Base-by-base conservation (phyloP, 2,888 invertebrate genomes). In the Strigamia transsilvanica region DNA sequence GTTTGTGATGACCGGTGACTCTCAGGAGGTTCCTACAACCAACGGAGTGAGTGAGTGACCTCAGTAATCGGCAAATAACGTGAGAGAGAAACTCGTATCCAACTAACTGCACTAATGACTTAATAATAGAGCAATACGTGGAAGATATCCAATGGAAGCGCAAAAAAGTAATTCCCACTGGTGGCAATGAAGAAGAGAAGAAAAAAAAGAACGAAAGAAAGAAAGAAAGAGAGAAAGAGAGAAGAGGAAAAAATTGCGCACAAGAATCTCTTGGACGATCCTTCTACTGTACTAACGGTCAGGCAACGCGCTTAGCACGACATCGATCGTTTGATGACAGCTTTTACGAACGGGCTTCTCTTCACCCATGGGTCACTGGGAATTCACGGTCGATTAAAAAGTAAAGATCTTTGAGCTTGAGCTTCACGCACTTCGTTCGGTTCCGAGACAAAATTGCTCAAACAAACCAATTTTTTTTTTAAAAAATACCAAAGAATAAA, bases 81-180 rank as follows among this genome's bases (percentile, higher is more conserved):
- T 73, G 73, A 73, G 73, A 73, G 73, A 73, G 73, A 73, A 73
- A 73, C 73, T 73, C 73, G 73, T 73, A 73, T 73, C 73, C 73
- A 73, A 73, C 73, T 73, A 73, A 73, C 73, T 73, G 73, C 73
- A 73, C 73, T 73, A 73, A 73, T 73, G 73, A 73, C 73, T 73
- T 73, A 73, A 73, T 73, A 73, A 73, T 73, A 73, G 73, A 73
- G 73, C 73, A 73, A 73, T 73, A 73, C 73, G 73, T 73, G 73
- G 32, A 73, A 23, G 56, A 21, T 56, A 56, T 56, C 56, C 56
- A 56, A 56, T 56, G 56, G 18, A 56, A 15, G 56, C 18, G 56
- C 56, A 56, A 56, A 56, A 56, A 56, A 56, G 4, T 56, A 56
- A 56, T 56, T 56, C 56, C 56, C 56, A 9, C 2, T 6, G 56